Evolutionary conservation across 2,888 invertebrate species (phyloP).

Genomic region (Chymomyza procnemis): DNA sequence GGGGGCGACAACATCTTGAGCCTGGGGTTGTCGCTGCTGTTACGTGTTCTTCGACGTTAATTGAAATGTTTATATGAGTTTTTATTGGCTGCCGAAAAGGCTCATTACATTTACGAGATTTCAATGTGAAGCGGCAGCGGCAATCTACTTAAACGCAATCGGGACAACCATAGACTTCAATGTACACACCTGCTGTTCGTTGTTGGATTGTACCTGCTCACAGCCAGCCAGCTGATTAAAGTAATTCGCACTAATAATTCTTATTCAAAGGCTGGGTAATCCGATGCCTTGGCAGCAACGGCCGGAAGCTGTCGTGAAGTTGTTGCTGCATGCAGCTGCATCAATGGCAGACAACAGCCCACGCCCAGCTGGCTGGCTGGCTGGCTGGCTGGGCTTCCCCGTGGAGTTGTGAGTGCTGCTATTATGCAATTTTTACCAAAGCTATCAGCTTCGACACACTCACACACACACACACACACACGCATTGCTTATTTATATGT

Average conservation of each 20-base stretch:
- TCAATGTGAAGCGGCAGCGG: constrained; percentile 35
- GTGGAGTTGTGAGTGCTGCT: not conserved
- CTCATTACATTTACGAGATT: constrained; percentile 67
- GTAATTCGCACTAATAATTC: constrained; percentile 58
- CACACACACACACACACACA: not conserved
- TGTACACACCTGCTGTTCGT: not conserved
- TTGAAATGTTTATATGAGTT: constrained; percentile 73
- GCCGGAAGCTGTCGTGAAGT: not conserved
- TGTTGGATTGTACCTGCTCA: constrained; percentile 13
- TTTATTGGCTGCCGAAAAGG: constrained; percentile 70
- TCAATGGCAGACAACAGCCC: not conserved
- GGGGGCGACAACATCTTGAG: not conserved
- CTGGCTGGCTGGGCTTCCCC: not conserved
- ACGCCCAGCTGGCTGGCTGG: not conserved
- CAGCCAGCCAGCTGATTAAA: constrained; percentile 52
- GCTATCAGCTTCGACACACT: too few relatives aligned
- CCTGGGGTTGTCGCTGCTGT: constrained; percentile 13
- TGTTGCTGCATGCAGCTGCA: not conserved
- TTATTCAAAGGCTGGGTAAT: constrained; percentile 20
- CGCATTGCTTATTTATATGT: constrained; percentile 33
- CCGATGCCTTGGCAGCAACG: constrained; percentile 7
- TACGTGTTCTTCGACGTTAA: constrained; percentile 64
- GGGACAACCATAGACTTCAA: not conserved
- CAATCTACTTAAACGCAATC: not conserved
- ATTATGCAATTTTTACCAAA: not conserved